Evolutionary conservation across 2,888 invertebrate genomes (phyloP).

Genomic region (Andrena bucephala): DNA sequence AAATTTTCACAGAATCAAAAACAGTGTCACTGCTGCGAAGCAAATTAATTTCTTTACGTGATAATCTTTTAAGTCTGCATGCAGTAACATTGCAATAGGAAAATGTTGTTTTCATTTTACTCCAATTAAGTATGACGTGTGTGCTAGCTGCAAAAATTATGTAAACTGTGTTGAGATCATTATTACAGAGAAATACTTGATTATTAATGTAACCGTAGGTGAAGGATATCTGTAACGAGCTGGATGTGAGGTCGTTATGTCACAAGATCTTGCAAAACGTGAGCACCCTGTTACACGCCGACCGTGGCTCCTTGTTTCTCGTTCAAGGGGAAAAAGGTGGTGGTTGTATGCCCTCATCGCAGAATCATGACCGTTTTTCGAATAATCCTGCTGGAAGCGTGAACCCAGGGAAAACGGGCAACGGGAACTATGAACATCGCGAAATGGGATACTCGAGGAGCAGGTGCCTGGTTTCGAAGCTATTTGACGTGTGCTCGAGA

Average conservation of each 20-base stretch:
- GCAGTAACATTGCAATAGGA: too few species aligned
- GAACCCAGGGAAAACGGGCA: slow-evolving; percentile 45
- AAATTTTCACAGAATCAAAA: too few species aligned
- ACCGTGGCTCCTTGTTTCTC: slow-evolving; percentile 96
- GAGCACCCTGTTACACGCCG: slow-evolving; percentile 95
- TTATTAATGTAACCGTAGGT: slow-evolving; percentile 86
- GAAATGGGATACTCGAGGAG: slow-evolving; percentile 76
- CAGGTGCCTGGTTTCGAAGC: slow-evolving; percentile 95
- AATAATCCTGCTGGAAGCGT: slow-evolving; percentile 49
- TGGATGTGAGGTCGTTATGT: slow-evolving; percentile 96
- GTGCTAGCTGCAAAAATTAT: too few species aligned
- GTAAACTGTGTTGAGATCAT: too few species aligned
- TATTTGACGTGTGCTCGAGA: slow-evolving; percentile 97
- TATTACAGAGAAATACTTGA: not conserved
- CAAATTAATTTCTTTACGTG: too few species aligned
- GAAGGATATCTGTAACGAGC: slow-evolving; percentile 98
- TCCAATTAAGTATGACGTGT: not conserved
- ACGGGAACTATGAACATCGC: slow-evolving; percentile 57
- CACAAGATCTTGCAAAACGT: slow-evolving; percentile 99
- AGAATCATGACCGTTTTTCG: slow-evolving; percentile 73
- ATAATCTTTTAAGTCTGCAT: too few species aligned
- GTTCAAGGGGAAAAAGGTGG: slow-evolving; percentile 90
- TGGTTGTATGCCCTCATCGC: slow-evolving; percentile 81
- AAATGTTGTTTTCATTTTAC: not conserved
- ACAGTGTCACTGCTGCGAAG: too few species aligned